These are phyloP conservation scores for Macrotis lagotis DNA, from an alignment of 2,113 vertebrate genomes.

Conservation along the genomic window DNA sequence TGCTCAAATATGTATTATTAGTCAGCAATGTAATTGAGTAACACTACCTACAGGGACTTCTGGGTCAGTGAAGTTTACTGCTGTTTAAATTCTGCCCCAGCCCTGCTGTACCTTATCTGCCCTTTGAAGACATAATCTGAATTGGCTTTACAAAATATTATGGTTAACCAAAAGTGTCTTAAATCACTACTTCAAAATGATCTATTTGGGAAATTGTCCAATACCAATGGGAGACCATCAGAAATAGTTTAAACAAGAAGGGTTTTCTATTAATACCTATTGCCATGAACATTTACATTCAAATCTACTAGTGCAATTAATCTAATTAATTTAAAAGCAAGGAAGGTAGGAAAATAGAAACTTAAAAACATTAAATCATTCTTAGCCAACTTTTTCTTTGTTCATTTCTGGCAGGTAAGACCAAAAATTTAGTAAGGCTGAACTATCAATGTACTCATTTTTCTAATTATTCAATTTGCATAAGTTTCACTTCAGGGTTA, in stretches of 20 bases:
- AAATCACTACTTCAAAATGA: slow-evolving; percentile 39
- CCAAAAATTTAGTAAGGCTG: slow-evolving; percentile 50
- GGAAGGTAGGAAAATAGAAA: background rate
- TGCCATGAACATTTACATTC: slow-evolving; percentile 11
- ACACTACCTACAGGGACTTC: slow-evolving; percentile 11
- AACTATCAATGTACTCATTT: slow-evolving; percentile 24
- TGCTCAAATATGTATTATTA: slow-evolving; percentile 44
- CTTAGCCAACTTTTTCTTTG: slow-evolving; percentile 30
- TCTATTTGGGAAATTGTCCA: background rate
- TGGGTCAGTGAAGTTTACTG: slow-evolving; percentile 10
- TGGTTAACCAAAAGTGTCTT: slow-evolving; percentile 8
- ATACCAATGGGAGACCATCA: background rate
- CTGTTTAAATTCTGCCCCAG: slow-evolving; percentile 53
- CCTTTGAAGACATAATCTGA: slow-evolving; percentile 52
- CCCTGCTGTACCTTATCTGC: background rate
- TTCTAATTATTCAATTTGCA: slow-evolving; percentile 28
- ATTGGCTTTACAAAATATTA: slow-evolving; percentile 9
- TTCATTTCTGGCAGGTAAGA: slow-evolving; percentile 3
- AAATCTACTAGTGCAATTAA: background rate
- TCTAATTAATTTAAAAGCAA: background rate
- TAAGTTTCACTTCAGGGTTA: slow-evolving; percentile 28
- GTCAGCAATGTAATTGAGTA: slow-evolving; percentile 41
- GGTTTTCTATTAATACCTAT: background rate
- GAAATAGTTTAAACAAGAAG: slow-evolving; percentile 36
- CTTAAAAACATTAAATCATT: slow-evolving; percentile 24